phyloP scores from a whole-genome alignment of 2,113 vertebrate genomes.

The Oreochromis niloticus region DNA sequence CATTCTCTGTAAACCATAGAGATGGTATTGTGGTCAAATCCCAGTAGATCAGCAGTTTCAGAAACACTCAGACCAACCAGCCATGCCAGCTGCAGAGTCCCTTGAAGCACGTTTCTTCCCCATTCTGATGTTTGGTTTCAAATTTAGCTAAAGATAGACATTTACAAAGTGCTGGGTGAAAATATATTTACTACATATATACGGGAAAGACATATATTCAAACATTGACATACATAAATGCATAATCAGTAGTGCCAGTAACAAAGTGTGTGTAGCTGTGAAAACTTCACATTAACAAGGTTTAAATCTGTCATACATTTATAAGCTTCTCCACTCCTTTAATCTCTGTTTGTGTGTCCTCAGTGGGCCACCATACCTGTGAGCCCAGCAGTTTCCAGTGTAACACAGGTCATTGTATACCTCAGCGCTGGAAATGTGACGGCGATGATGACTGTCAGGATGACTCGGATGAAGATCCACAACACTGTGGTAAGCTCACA shows the following conservation, averaged over 20 bases:
- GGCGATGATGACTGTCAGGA: slow-evolving; percentile 94
- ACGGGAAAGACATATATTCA: background rate
- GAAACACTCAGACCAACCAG: background rate
- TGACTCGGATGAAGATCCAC: slow-evolving; percentile 84
- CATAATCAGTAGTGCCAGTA: background rate
- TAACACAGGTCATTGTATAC: slow-evolving; percentile 92
- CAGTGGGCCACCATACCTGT: slow-evolving; percentile 90
- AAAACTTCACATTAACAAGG: background rate
- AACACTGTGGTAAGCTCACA: slow-evolving; percentile 72
- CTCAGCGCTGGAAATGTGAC: slow-evolving; percentile 91
- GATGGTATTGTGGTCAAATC: background rate
- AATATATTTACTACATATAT: too few species aligned
- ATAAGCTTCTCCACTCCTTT: background rate
- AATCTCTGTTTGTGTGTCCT: background rate
- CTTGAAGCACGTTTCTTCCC: background rate
- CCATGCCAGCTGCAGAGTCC: background rate
- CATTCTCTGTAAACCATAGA: background rate
- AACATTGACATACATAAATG: background rate
- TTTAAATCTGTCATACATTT: background rate
- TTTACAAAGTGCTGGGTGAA: background rate
- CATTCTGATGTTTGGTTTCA: background rate
- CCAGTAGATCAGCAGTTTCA: background rate
- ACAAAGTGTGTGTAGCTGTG: background rate
- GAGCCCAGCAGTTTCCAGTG: slow-evolving; percentile 95
- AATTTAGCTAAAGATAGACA: background rate